A percentile compares a stretch with the other conserved stretches of the same genome.
These are phyloP conservation scores for Luidia sarsii DNA, from an alignment of 53 echinoderm and acorn worm genomes.

Conservation along the genomic window DNA sequence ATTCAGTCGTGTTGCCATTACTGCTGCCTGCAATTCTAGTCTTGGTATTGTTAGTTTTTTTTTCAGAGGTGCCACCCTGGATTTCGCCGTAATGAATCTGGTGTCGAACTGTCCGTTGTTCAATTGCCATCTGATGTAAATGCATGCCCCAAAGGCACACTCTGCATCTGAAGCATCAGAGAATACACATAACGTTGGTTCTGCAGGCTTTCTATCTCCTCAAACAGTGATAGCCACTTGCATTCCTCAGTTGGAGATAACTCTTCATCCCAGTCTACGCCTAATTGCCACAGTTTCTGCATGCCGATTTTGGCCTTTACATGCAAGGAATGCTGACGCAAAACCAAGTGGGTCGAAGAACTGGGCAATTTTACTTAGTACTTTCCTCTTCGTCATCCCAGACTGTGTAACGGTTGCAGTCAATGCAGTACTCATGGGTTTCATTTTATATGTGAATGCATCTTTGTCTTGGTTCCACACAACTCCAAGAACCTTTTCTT, in stretches of 20 bases:
- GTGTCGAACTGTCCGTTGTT: conserved; percentile 7
- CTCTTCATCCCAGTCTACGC: conserved; percentile 31
- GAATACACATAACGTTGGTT: conserved; percentile 56
- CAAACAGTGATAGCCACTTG: conserved; percentile 41
- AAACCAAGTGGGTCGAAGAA: conserved; percentile 69
- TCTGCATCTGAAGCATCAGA: conserved; percentile 69
- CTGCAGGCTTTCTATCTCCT: conserved; percentile 42
- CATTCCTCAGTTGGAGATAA: background rate
- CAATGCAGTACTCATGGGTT: background rate
- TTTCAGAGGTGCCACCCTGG: conserved; percentile 35
- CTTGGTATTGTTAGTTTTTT: conserved; percentile 16
- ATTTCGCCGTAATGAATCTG: conserved; percentile 57
- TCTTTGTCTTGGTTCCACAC: conserved; percentile 52
- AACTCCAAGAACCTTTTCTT: conserved; percentile 52
- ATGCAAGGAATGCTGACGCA: conserved; percentile 39
- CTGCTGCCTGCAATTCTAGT: conserved; percentile 17
- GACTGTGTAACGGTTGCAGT: background rate
- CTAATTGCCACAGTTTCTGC: conserved; percentile 43
- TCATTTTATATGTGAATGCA: conserved; percentile 44
- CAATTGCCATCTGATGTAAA: conserved; percentile 60
- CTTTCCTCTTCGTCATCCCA: conserved; percentile 55
- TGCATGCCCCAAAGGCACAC: conserved; percentile 68
- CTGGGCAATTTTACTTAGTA: conserved; percentile 58
- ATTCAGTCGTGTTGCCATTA: background rate
- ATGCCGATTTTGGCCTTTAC: conserved; percentile 47